phyloP scores from a whole-genome alignment of 2,113 vertebrate species.

The Clarias macrocephalus region DNA sequence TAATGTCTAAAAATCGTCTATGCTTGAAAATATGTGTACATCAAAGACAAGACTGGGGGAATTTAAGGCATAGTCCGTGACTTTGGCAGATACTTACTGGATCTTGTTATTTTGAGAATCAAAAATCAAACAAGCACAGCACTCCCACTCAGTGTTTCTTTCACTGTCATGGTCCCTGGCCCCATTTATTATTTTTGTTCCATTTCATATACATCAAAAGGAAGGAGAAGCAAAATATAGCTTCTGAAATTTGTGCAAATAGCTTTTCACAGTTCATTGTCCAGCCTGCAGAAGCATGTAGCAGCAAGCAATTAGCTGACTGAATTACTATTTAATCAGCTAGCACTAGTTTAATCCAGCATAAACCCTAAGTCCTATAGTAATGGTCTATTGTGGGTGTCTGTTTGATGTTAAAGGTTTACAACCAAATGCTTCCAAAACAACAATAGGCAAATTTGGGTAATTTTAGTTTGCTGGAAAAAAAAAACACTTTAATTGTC shows the following conservation, averaged over 20 bases:
- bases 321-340: background rate
- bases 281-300: background rate
- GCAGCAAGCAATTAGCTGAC: background rate
- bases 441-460: no score
- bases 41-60: background rate
- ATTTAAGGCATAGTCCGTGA: background rate
- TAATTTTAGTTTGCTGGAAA: no score
- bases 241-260: background rate
- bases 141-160: background rate
- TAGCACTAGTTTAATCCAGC: background rate
- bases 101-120: background rate
- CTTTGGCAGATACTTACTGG: background rate
- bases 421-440: no score
- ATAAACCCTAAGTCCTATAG: background rate
- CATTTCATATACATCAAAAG: conserved; percentile 3
- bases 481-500: no score
- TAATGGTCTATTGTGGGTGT: background rate
- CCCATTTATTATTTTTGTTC: background rate
- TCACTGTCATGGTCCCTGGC: background rate
- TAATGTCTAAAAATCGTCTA: background rate
- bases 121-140: background rate
- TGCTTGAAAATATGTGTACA: background rate
- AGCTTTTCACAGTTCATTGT: background rate
- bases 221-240: background rate
- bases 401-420: background rate